Evolutionary conservation across 2,797 vertebrate genomes (phyloP).

Genomic region (Valencia hispanica): DNA sequence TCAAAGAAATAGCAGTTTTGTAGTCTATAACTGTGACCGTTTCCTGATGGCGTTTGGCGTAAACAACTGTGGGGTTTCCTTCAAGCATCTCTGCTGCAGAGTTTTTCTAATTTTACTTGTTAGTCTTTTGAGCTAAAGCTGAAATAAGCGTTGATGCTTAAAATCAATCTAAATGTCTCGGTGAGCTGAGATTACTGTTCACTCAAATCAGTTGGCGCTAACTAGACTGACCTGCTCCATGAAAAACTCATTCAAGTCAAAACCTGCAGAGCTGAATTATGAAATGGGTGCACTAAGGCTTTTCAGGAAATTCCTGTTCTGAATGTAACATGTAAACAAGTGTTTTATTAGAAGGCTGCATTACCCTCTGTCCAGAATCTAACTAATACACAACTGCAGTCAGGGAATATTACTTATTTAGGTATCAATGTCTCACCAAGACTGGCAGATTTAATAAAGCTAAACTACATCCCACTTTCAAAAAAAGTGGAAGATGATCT

Average conservation of each 20-base stretch:
- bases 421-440: too few species aligned
- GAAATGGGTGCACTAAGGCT: neutral
- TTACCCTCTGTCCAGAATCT: too few species aligned
- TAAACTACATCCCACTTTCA: too few species aligned
- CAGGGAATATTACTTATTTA: too few species aligned
- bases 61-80: neutral
- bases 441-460: too few species aligned
- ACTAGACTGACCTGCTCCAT: conserved; percentile 4
- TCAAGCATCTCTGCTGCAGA: neutral
- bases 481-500: too few species aligned
- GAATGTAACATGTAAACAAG: conserved; percentile 49
- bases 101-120: neutral
- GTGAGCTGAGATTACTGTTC: neutral
- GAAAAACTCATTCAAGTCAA: conserved; percentile 29
- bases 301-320: conserved; percentile 66
- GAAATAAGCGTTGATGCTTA: neutral
- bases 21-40: neutral
- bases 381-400: too few species aligned
- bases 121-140: neutral
- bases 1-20: neutral
- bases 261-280: conserved; percentile 27
- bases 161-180: neutral
- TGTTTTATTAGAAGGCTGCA: conserved; percentile 37
- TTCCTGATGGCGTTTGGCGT: neutral
- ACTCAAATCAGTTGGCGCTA: neutral